Evolutionary conservation across 2,888 invertebrate genomes (phyloP), one percentile per base, ranked within the genome.

Genomic region (Thereva nobilitata): DNA sequence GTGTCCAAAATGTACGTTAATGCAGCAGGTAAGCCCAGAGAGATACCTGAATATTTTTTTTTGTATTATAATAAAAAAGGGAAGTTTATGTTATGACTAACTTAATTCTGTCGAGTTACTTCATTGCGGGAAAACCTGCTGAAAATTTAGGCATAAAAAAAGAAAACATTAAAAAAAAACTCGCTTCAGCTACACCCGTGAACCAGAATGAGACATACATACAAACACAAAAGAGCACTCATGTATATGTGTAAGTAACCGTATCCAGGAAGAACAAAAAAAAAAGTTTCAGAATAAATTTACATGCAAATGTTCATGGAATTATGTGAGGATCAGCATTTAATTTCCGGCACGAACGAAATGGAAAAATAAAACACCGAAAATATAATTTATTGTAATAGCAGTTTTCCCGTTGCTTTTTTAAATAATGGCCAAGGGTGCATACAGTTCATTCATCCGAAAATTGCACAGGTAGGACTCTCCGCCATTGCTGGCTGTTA

Each of bases 321-420:
- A 61, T 61, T 61, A 61, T 61, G 61, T 61, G 61, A 61, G 61
- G 49, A 61, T 49, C 61, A 61, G 61, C 61, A 61, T 61, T 61
- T 61, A 61, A 61, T 61, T 61, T 61, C 61, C 61, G 61, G 61
- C 41, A 61, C 50, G 61, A 61, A 50, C 50, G 61, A 61, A 61
- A 61, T 61, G 61, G 61, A 49, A 61, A 61, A 50, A 61, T 50
- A 50, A 61, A 61, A 50, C 61, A 50, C 40, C 35, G 41, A 50
- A 61, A 61, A 61, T 61, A 61, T 61, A 61, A 61, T 61, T 61
- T 61, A 61, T 61, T 45, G 61, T 61, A 61, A 61, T 61, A 61
- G 61, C 50, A 50, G 61, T 61, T 61, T 61, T 61, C 61, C 61
- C 50, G 40, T 40, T 23, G 23, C 23, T 42, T 61, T 49, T 61